A percentile compares a stretch with the other conserved stretches of the same genome.
These are phyloP conservation scores for Tetropium fuscum DNA, from an alignment of 2,888 invertebrate species.

Conservation along the genomic window DNA sequence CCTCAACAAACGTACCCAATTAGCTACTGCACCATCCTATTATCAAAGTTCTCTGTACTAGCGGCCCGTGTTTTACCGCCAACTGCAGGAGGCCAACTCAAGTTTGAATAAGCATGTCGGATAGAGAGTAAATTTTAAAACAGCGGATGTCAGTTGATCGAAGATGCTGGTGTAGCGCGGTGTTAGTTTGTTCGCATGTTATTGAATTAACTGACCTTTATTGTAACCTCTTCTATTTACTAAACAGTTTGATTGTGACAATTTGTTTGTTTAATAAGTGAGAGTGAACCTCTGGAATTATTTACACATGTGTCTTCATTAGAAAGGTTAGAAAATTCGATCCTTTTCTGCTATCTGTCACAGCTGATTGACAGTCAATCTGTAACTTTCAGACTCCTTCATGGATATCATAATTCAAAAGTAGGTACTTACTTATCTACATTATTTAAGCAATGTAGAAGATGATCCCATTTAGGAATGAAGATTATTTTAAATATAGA, in stretches of 20 bases:
- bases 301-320: conserved; percentile 7
- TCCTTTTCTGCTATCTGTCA: conserved; percentile 5
- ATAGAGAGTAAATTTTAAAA: conserved; percentile 18
- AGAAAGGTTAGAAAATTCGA: conserved; percentile 37
- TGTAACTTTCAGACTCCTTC: too few relatives aligned
- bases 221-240: conserved; percentile 45
- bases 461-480: too few relatives aligned
- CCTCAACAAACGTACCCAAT: background rate
- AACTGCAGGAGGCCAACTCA: background rate
- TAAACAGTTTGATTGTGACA: conserved; percentile 40
- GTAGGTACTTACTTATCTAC: too few relatives aligned
- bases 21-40: background rate
- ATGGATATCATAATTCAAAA: too few relatives aligned
- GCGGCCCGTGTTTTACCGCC: background rate
- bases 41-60: background rate
- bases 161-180: conserved; percentile 40
- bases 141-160: conserved; percentile 40
- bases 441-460: too few relatives aligned
- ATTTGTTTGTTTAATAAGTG: conserved; percentile 33
- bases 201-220: conserved; percentile 44
- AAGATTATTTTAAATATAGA: too few relatives aligned
- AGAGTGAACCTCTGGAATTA: conserved; percentile 22
- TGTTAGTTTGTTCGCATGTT: conserved; percentile 29
- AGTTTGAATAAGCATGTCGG: conserved; percentile 21
- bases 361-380: conserved; percentile 17